Percentiles rank a stretch among this genome's conserved stretches.
Conservation (phyloP, 2,888 invertebrate species). For the Scaptomyza caliginosa region DNA sequence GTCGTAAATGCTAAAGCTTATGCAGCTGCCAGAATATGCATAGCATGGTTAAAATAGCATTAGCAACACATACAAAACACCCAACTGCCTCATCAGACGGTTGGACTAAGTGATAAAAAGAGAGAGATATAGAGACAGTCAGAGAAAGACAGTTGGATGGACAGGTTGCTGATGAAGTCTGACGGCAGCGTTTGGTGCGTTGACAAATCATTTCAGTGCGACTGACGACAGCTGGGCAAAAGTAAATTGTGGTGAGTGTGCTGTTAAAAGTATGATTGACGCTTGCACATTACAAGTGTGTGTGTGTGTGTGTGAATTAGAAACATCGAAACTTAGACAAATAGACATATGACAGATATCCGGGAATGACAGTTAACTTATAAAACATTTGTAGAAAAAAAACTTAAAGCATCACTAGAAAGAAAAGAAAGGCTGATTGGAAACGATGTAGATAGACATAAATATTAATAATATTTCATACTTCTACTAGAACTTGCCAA, state of each 20-base stretch:
- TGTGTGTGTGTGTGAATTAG: slow-evolving; percentile 48
- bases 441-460: too few relatives aligned
- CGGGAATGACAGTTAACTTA: slow-evolving; percentile 36
- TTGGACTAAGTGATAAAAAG: slow-evolving; percentile 4
- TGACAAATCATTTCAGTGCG: slow-evolving; percentile 73
- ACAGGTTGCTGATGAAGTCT: slow-evolving; percentile 56
- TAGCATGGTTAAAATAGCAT: slow-evolving; percentile 50
- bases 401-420: not conserved
- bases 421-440: too few relatives aligned
- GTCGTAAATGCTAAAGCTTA: slow-evolving; percentile 20
- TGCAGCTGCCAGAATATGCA: slow-evolving; percentile 35
- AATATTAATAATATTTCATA: too few relatives aligned
- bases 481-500: slow-evolving; percentile 23
- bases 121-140: slow-evolving; percentile 4
- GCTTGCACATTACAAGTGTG: slow-evolving; percentile 33
- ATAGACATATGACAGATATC: not conserved
- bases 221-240: slow-evolving; percentile 57
- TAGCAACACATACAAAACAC: slow-evolving; percentile 36
- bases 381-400: not conserved
- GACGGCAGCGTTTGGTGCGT: slow-evolving; percentile 53
- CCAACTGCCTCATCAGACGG: slow-evolving; percentile 4
- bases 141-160: slow-evolving; percentile 26
- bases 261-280: slow-evolving; percentile 57
- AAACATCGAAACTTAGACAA: slow-evolving; percentile 48
- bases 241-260: not conserved